Percentiles rank a stretch among this genome's conserved stretches.
These are phyloP conservation scores for Whitmania pigra DNA, from an alignment of 1,140 invertebrate species.

Conservation along the genomic window DNA sequence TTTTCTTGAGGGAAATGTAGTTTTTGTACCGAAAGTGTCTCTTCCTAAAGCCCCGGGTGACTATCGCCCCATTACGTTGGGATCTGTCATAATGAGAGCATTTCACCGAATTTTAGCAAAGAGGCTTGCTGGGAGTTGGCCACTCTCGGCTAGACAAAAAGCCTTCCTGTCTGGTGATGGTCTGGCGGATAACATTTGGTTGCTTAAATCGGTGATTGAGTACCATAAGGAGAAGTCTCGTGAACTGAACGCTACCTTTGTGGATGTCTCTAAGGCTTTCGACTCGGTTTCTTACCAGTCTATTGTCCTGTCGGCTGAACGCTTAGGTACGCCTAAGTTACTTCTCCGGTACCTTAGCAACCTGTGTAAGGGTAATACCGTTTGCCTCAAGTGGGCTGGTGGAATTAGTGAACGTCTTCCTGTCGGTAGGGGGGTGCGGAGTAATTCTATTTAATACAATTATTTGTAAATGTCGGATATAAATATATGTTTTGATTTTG, in stretches of 20 bases:
- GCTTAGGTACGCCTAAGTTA: not conserved
- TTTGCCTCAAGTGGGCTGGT: no score
- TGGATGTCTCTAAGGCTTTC: not conserved
- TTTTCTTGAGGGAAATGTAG: not conserved
- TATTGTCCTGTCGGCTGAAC: not conserved
- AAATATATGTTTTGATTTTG: no score
- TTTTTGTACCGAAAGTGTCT: not conserved
- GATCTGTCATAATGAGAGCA: conserved; percentile 44
- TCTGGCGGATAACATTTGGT: not conserved
- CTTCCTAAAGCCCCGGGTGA: not conserved
- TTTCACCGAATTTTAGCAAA: conserved; percentile 5
- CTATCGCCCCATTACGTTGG: conserved; percentile 26
- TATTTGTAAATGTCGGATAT: no score
- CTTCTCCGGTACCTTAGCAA: not conserved
- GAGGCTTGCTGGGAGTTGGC: not conserved
- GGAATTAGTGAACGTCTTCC: no score
- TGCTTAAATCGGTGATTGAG: not conserved
- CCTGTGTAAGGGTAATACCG: not conserved
- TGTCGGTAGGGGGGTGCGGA: no score
- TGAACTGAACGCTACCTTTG: not conserved
- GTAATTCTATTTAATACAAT: no score
- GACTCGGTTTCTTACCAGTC: not conserved
- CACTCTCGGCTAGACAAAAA: not conserved
- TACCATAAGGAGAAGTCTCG: not conserved
- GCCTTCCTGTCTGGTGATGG: not conserved